These are phyloP conservation scores for Hapalemur alaotrensis DNA, from an alignment of 2,797 vertebrate species.

Conservation along the genomic window DNA sequence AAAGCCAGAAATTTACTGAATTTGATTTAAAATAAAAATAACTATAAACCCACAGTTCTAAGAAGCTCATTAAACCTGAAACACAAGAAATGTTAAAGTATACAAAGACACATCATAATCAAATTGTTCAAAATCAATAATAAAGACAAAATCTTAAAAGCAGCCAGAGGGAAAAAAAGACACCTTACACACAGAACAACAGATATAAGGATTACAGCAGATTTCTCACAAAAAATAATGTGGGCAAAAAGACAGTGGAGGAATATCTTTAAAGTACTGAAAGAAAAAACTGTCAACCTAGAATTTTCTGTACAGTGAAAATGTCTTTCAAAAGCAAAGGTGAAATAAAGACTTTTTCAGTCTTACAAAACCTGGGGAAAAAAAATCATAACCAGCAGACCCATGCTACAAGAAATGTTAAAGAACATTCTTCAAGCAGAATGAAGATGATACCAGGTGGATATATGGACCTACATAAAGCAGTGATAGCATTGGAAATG, in stretches of 20 bases:
- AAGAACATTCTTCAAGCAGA: background rate
- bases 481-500: background rate
- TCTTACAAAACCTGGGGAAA: background rate
- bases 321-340: constrained; percentile 36
- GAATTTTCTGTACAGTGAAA: constrained; percentile 39
- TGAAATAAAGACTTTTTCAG: constrained; percentile 8
- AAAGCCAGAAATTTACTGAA: background rate
- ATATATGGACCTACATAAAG: background rate
- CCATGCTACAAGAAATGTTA: background rate
- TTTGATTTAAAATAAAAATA: background rate
- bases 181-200: background rate
- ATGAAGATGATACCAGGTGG: background rate
- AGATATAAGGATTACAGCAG: background rate
- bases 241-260: background rate
- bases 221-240: constrained; percentile 21
- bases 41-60: background rate
- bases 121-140: background rate
- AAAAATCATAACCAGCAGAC: background rate
- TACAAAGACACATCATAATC: background rate
- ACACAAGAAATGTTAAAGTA: constrained; percentile 1
- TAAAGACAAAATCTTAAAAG: constrained; percentile 34
- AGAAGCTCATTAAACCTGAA: constrained; percentile 36
- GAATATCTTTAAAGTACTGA: background rate
- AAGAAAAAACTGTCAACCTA: constrained; percentile 14
- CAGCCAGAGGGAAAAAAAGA: background rate